Percentiles rank a stretch among this genome's conserved stretches.
Evolutionary conservation across 2,797 vertebrate species (phyloP).

Genomic region (Sphaeramia orbicularis): DNA sequence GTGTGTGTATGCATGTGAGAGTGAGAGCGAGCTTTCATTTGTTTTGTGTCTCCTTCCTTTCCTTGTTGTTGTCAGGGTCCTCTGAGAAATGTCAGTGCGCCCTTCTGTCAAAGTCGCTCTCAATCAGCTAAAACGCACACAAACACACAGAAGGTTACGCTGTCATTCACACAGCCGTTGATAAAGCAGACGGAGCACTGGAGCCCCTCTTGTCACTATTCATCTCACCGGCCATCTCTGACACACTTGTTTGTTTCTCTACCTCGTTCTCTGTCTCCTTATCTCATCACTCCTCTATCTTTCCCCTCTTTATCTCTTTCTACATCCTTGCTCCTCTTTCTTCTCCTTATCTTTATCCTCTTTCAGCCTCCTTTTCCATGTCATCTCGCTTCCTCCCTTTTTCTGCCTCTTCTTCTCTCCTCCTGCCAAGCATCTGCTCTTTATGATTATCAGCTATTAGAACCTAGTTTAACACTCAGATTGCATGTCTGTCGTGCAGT

Average conservation of each 20-base stretch:
- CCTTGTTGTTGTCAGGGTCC: conserved; percentile 77
- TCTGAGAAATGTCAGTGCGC: conserved; percentile 82
- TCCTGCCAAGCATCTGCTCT: conserved; percentile 59
- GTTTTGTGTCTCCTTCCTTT: conserved; percentile 74
- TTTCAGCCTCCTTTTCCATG: conserved; percentile 32
- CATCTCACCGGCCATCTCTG: conserved; percentile 79
- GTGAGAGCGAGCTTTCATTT: conserved; percentile 67
- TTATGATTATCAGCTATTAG: conserved; percentile 69
- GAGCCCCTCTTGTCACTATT: conserved; percentile 80
- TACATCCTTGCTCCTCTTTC: conserved; percentile 62
- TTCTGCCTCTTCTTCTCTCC: conserved; percentile 30
- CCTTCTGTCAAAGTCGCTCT: conserved; percentile 83
- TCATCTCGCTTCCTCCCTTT: conserved; percentile 31
- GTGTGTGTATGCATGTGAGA: conserved; percentile 37
- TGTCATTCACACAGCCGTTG: conserved; percentile 79
- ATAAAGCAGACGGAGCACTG: conserved; percentile 69
- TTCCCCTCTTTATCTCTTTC: conserved; percentile 59
- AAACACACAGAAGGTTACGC: conserved; percentile 78
- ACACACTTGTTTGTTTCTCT: conserved; percentile 78
- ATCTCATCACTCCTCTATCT: conserved; percentile 77
- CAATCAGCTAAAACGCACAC: conserved; percentile 77
- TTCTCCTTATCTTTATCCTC: conserved; percentile 65
- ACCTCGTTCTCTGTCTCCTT: conserved; percentile 67
- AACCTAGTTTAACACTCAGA: conserved; percentile 59
- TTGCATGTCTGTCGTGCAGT: conserved; percentile 24